Percentiles rank a stretch among this genome's conserved stretches.
These are phyloP conservation scores for Agrochola circellaris DNA, from an alignment of 2,888 invertebrate species.

Conservation along the genomic window DNA sequence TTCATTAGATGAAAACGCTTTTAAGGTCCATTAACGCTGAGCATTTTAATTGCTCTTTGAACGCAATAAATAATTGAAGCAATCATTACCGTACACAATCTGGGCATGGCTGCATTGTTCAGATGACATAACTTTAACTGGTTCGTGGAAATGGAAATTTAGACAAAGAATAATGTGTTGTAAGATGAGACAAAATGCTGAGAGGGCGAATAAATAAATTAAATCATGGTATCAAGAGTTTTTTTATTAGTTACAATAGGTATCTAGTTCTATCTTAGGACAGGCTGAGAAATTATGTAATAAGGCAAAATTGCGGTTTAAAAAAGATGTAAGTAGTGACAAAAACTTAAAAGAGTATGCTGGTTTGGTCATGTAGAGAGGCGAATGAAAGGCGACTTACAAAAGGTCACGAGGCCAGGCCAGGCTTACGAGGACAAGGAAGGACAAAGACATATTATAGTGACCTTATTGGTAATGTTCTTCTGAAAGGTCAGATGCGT, in stretches of 20 bases:
- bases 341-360: no score
- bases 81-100: conserved; percentile 6
- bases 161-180: conserved; percentile 6
- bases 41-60: conserved; percentile 8
- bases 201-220: neutral
- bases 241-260: neutral
- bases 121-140: conserved; percentile 15
- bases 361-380: no score
- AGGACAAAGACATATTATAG: no score
- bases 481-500: no score
- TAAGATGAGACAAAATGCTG: neutral
- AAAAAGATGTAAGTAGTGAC: neutral
- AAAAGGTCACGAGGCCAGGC: no score
- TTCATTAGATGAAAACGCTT: conserved; percentile 1
- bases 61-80: conserved; percentile 22
- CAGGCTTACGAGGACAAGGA: no score
- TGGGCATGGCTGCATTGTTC: conserved; percentile 22
- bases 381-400: no score
- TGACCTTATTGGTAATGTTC: no score
- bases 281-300: neutral
- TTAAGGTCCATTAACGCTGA: neutral
- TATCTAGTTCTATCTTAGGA: neutral
- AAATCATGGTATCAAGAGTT: neutral
- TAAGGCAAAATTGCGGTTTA: neutral
- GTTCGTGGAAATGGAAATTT: conserved; percentile 21